Evolutionary conservation across 2,113 vertebrate species (phyloP).

Genomic region (Pithys albifrons): DNA sequence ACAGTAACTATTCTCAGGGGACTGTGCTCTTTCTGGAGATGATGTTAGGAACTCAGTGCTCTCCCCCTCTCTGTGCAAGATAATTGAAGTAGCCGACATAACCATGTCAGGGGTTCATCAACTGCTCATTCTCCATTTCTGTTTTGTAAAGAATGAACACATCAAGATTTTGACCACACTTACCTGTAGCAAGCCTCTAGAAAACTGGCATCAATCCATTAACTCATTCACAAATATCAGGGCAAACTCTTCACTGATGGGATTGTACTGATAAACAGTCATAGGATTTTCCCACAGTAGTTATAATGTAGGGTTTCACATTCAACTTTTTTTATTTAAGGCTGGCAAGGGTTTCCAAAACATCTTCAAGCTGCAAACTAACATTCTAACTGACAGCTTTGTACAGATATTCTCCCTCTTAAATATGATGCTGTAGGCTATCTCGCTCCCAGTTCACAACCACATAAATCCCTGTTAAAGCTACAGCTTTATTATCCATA

Average conservation of each 20-base stretch:
- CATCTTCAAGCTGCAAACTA: not conserved
- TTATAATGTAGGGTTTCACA: not conserved
- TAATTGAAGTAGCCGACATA: not conserved
- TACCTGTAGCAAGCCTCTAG: not conserved
- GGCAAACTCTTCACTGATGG: not conserved
- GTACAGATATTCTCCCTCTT: not conserved
- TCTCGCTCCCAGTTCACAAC: not conserved
- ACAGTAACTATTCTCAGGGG: conserved; percentile 22
- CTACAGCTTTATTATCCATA: not conserved
- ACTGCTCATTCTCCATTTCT: not conserved
- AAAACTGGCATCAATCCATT: conserved; percentile 28
- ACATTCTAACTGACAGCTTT: not conserved
- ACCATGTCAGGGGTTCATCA: not conserved
- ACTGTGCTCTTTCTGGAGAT: not conserved
- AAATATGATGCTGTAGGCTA: not conserved
- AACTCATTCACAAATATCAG: conserved; percentile 8
- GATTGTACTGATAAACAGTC: not conserved
- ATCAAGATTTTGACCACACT: not conserved
- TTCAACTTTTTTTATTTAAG: not conserved
- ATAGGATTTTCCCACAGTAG: not conserved
- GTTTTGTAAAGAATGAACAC: not conserved
- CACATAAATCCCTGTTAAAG: not conserved
- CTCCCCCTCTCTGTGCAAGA: not conserved
- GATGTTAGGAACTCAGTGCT: not conserved
- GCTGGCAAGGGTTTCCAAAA: not conserved